Conservation (phyloP, 2,113 vertebrate species). For the Edolisoma coerulescens region DNA sequence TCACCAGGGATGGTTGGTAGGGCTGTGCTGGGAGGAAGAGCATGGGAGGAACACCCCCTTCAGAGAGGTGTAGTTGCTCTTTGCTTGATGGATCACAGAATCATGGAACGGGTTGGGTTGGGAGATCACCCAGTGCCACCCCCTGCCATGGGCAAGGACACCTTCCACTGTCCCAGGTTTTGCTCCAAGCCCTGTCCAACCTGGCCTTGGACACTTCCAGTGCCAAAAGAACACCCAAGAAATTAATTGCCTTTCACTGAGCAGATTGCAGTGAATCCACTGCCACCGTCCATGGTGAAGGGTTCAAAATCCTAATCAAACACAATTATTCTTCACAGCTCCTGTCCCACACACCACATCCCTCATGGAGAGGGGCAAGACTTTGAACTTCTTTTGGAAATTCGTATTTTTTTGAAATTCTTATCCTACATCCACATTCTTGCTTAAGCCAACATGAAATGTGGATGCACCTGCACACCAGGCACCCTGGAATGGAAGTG, state of each 20-base stretch:
- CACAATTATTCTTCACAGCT: not conserved
- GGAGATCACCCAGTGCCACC: not conserved
- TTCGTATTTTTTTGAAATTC: not conserved
- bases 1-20: not conserved
- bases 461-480: not conserved
- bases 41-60: not conserved
- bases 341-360: not conserved
- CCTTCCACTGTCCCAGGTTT: not conserved
- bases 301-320: not conserved
- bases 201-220: not conserved
- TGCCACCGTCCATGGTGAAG: not conserved
- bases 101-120: not conserved
- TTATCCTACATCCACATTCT: fast-evolving
- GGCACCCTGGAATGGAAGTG: not conserved
- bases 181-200: not conserved
- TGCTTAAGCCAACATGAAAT: not conserved
- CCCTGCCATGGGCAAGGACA: not conserved
- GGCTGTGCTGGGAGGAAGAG: not conserved
- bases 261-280: not conserved
- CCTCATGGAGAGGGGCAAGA: not conserved
- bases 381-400: not conserved
- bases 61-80: not conserved
- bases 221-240: not conserved
- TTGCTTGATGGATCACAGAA: not conserved
- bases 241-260: not conserved